A percentile compares a stretch with the other conserved stretches of the same genome.
Evolutionary conservation across 2,113 vertebrate species (phyloP).

Genomic region (Tamias sibiricus): DNA sequence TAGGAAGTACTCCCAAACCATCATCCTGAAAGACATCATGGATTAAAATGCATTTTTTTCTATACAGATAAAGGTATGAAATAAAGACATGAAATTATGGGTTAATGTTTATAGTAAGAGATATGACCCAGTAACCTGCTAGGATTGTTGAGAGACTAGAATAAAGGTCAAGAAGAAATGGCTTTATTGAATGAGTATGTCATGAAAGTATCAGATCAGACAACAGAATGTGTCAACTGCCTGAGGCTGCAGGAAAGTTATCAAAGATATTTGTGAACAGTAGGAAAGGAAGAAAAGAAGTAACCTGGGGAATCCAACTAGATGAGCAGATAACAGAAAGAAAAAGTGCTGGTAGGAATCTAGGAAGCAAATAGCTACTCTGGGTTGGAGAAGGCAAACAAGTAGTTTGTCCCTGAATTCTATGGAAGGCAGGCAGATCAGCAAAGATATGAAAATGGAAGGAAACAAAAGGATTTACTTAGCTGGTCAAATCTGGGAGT

Average conservation of each 20-base stretch:
- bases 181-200: not conserved
- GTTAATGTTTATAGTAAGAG: not conserved
- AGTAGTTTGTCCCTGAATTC: not conserved
- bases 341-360: not conserved
- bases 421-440: not conserved
- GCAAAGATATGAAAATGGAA: not conserved
- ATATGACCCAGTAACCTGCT: not conserved
- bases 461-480: not conserved
- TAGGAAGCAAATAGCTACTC: not conserved
- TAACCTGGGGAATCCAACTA: not conserved
- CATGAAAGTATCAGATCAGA: conserved; percentile 31
- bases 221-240: not conserved
- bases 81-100: not conserved
- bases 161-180: not conserved
- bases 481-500: not conserved
- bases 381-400: not conserved
- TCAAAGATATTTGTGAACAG: not conserved
- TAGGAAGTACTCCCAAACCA: not conserved
- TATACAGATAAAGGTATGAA: not conserved
- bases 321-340: not conserved
- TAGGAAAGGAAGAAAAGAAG: not conserved
- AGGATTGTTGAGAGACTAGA: not conserved
- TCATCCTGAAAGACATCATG: not conserved
- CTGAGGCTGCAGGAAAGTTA: not conserved
- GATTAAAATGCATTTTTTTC: not conserved